These are phyloP conservation scores for Muricea muricata DNA, from an alignment of 92 coral and sea anemone genomes.

Conservation along the genomic window DNA sequence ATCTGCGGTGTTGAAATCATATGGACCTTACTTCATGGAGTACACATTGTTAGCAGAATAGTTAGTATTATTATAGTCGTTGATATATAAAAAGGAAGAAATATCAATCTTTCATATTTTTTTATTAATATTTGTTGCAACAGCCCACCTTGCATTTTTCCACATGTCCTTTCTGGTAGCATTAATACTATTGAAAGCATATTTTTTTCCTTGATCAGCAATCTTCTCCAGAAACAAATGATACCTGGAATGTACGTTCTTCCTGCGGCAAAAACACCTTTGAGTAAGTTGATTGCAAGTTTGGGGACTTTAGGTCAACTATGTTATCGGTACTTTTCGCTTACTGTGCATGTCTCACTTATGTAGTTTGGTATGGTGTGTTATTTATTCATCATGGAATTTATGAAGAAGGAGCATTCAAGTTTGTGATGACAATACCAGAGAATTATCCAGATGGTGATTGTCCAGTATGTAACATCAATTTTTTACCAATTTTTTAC, in stretches of 20 bases:
- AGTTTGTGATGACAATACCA: constrained; percentile 88
- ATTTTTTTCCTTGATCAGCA: constrained; percentile 58
- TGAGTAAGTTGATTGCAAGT: constrained; percentile 81
- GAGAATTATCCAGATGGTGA: constrained; percentile 99
- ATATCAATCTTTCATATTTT: too few species aligned
- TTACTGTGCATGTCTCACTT: background rate
- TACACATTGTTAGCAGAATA: constrained; percentile 97
- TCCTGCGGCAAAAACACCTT: constrained; percentile 95
- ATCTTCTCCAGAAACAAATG: constrained; percentile 84
- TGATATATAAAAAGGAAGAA: too few species aligned
- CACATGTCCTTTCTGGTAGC: too few species aligned
- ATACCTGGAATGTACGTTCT: constrained; percentile 97
- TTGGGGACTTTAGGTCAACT: too few species aligned
- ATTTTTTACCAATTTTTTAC: too few species aligned
- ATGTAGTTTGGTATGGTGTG: constrained; percentile 95
- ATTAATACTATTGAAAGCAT: too few species aligned
- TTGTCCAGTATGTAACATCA: constrained; percentile 98
- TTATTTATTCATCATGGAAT: constrained; percentile 91
- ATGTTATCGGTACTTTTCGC: too few species aligned
- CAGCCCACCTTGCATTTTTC: background rate
- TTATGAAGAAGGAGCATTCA: constrained; percentile 95
- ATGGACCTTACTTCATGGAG: constrained; percentile 96
- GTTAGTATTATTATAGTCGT: constrained; percentile 64
- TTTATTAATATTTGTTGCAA: too few species aligned
- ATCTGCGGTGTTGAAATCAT: constrained; percentile 74